phyloP scores from a whole-genome alignment of 2,113 vertebrate species.

The Peromyscus leucopus region DNA sequence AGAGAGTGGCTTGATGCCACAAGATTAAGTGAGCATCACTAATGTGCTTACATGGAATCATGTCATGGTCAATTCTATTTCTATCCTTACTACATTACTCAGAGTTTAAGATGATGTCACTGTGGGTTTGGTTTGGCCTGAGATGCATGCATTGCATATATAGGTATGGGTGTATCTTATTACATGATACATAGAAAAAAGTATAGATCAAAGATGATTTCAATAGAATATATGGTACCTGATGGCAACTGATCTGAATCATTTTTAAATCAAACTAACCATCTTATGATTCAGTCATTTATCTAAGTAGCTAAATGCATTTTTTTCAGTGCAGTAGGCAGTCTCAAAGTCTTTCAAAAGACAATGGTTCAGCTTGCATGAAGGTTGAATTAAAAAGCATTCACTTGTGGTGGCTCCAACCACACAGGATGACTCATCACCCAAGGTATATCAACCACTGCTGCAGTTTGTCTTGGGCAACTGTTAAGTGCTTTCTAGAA shows the following conservation, averaged over 20 bases:
- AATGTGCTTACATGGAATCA: conserved; percentile 56
- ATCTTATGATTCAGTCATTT: conserved; percentile 50
- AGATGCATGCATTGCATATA: neutral
- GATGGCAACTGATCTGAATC: conserved; percentile 9
- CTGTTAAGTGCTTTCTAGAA: conserved; percentile 76
- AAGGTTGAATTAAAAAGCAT: conserved; percentile 65
- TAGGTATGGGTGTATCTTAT: neutral
- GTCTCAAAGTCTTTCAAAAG: conserved; percentile 52
- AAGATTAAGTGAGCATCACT: conserved; percentile 72
- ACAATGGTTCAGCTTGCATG: conserved; percentile 16
- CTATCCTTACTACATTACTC: conserved; percentile 56
- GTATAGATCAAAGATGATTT: conserved; percentile 45
- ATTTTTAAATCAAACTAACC: conserved; percentile 55
- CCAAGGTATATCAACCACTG: neutral
- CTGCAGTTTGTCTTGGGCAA: conserved; percentile 61
- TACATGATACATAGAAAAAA: neutral
- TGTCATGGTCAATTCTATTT: conserved; percentile 61
- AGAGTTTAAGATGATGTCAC: conserved; percentile 69
- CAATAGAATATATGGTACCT: conserved; percentile 13
- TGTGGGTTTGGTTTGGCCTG: neutral
- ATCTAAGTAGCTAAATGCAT: conserved; percentile 46
- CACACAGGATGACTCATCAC: conserved; percentile 67
- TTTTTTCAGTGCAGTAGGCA: conserved; percentile 59
- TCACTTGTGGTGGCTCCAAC: conserved; percentile 49
- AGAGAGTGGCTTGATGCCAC: conserved; percentile 39